Evolutionary conservation across 1,140 invertebrate species (phyloP).

Genomic region (Drosophila nigrodunni): DNA sequence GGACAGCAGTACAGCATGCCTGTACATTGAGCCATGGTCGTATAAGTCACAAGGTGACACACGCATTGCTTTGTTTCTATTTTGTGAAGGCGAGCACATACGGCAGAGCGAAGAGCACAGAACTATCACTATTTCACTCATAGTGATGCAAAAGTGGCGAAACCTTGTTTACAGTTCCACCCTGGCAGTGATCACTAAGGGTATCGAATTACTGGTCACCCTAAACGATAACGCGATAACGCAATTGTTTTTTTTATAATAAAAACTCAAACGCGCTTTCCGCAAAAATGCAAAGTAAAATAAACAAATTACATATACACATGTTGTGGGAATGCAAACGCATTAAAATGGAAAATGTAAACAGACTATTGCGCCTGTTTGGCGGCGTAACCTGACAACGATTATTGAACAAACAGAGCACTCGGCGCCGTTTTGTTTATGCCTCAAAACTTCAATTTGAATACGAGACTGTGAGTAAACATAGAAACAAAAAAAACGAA

Average conservation of each 20-base stretch:
- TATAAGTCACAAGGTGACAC: too few relatives aligned
- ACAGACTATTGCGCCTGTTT: not conserved
- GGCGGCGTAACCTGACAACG: constrained; percentile 5
- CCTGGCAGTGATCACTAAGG: not conserved
- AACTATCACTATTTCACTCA: too few relatives aligned
- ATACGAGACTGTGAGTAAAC: constrained; percentile 3
- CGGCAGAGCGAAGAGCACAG: too few relatives aligned
- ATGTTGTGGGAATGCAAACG: too few relatives aligned
- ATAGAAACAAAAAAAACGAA: not conserved
- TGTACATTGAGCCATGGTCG: not conserved
- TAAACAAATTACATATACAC: not conserved
- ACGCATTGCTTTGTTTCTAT: not conserved
- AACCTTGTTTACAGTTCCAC: too few relatives aligned
- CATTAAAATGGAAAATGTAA: not conserved
- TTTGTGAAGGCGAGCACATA: too few relatives aligned
- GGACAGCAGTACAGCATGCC: constrained; percentile 6
- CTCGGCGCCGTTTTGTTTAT: not conserved
- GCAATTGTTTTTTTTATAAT: too few relatives aligned
- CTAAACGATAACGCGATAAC: not conserved
- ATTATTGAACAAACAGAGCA: constrained; percentile 3
- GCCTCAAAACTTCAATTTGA: not conserved
- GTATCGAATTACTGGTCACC: not conserved
- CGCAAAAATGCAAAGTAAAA: not conserved
- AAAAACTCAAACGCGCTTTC: not conserved
- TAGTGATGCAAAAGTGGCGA: too few relatives aligned